phyloP scores from a whole-genome alignment of 2,113 vertebrate genomes.

The Sinocyclocheilus anophthalmus region DNA sequence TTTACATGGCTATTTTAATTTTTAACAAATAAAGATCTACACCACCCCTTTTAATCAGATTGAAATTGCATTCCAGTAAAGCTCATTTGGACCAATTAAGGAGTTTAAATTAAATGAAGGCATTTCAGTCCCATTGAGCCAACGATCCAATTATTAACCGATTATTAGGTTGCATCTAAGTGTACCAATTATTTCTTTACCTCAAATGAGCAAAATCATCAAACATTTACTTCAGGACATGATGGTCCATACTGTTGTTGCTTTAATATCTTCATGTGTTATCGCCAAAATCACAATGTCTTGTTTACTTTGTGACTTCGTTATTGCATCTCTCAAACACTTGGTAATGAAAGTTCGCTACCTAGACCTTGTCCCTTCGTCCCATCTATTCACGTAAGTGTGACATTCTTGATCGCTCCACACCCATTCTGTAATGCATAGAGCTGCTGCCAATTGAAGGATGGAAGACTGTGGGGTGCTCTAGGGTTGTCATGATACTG shows the following conservation, averaged over 20 bases:
- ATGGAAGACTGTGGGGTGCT: background rate
- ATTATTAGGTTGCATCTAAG: no score
- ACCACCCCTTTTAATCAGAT: no score
- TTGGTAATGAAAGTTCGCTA: constrained; percentile 41
- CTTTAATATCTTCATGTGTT: no score
- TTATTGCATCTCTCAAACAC: constrained; percentile 32
- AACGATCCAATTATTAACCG: no score
- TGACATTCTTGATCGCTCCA: constrained; percentile 70
- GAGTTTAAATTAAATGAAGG: no score
- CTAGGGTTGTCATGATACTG: background rate
- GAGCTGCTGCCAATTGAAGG: constrained; percentile 34
- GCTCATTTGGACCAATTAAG: no score
- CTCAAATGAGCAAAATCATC: background rate
- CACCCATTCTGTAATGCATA: constrained; percentile 65
- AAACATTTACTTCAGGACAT: background rate
- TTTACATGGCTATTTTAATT: background rate
- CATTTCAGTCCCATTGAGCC: no score
- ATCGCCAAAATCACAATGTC: background rate
- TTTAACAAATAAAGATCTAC: background rate
- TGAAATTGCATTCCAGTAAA: no score
- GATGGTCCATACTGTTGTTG: background rate
- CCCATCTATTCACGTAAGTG: constrained; percentile 49
- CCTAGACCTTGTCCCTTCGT: background rate
- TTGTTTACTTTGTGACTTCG: background rate
- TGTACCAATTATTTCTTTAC: background rate